Base-by-base conservation (phyloP, 2,797 vertebrate genomes). In the Yasuhikotakia modesta region DNA sequence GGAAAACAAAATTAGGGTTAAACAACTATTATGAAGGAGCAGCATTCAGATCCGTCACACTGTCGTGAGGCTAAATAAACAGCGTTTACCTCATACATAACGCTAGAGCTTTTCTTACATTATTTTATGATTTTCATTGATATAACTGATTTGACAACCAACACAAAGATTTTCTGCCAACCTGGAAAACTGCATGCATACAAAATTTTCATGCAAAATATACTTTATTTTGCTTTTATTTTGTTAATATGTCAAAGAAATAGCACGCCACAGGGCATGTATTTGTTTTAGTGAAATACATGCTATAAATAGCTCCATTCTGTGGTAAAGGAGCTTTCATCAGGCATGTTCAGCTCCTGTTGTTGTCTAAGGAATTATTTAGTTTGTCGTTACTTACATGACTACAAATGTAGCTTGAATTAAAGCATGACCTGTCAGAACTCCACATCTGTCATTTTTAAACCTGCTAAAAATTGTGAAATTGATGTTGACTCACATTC, bases 1-100 rank as follows among this genome's bases (percentile, higher is more conserved):
- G 53, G 65, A 79, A 77, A 81, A 81, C 53, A 68, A 79, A 74
- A 84, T 74, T 71, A 81, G 83, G 69, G 82, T 84, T 81, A 83
- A 85, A 66, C 76, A 75, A 81, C 75, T 82, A 79, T 85, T 82
- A 84, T 70, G 69, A 75, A 79, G 57, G 82, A 82, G 65, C 79
- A 72, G 71, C 30, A 13, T 76, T 72, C 60, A 75, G 78, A 78
- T 83, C 76, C 72, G 68, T 78, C 48, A 67, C 73, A 64, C 73
- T 81, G 75, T 81, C 72, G 73, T 66, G 39, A 64, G 73, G 66
- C 70, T 84, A 79, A 83, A 83, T 78, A 66, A 81, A 71, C 74
- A 73, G 70, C 73, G 77, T 83, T 74, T 67, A 66, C 58, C 60
- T 76, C 53, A 43, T 57, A 78, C 72, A 43, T 72, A 79, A 69